A percentile compares a stretch with the other conserved stretches of the same genome.
These are phyloP conservation scores for Ormyrus pomaceus DNA, from an alignment of 2,888 invertebrate species.

Conservation along the genomic window DNA sequence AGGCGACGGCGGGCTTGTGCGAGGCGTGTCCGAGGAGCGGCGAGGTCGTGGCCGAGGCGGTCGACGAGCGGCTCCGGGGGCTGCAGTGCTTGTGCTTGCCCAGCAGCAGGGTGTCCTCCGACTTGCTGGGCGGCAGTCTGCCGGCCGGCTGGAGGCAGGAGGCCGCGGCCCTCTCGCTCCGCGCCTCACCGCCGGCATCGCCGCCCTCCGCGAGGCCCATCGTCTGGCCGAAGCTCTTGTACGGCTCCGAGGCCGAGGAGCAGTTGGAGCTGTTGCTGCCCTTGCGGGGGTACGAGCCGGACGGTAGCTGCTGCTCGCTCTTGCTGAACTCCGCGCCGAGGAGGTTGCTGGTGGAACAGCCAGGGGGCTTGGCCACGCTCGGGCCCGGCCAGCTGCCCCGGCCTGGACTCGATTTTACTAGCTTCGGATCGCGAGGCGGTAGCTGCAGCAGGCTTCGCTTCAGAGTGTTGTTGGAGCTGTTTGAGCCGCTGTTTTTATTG, in stretches of 20 bases:
- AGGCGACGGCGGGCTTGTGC: conserved; percentile 75
- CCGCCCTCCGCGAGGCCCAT: no score
- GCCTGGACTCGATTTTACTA: conserved; percentile 86
- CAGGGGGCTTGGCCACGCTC: conserved; percentile 79
- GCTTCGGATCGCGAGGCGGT: conserved; percentile 84
- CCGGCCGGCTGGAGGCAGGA: no score
- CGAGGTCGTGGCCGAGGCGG: conserved; percentile 83
- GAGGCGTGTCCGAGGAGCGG: conserved; percentile 79
- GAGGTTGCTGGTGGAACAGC: conserved; percentile 76
- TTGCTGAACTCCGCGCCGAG: conserved; percentile 86
- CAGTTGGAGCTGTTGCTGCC: conserved; percentile 68
- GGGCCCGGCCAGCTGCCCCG: conserved; percentile 93
- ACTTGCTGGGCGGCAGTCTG: conserved; percentile 84
- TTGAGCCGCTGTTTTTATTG: conserved; percentile 66
- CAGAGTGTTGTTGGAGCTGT: conserved; percentile 58
- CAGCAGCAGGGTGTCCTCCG: conserved; percentile 84
- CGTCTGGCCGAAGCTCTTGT: conserved; percentile 60
- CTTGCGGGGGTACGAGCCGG: conserved; percentile 68
- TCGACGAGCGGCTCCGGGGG: conserved; percentile 78
- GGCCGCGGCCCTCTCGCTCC: no score
- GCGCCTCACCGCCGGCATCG: no score
- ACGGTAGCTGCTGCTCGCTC: conserved; percentile 85
- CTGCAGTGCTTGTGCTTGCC: conserved; percentile 70
- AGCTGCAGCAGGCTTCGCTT: conserved; percentile 81
- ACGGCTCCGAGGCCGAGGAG: conserved; percentile 66